These are phyloP conservation scores for Agrotis puta DNA, from an alignment of 2,888 invertebrate genomes.

Conservation along the genomic window DNA sequence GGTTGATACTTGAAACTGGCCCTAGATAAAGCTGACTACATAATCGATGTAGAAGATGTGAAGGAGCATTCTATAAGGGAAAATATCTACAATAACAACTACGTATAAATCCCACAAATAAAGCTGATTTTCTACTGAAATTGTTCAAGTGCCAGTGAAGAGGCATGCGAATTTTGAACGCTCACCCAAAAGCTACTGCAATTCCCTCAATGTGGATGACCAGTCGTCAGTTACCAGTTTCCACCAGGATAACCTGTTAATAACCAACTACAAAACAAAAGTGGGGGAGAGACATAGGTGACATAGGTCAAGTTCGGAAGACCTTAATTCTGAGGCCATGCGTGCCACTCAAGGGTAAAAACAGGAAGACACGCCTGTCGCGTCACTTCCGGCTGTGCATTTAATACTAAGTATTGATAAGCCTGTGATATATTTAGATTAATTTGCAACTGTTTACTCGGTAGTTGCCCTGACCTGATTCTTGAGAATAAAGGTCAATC, in stretches of 20 bases:
- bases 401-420: constrained; percentile 59
- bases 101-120: neutral
- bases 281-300: neutral
- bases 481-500: constrained; percentile 21
- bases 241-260: neutral
- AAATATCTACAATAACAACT: too few species aligned
- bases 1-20: neutral
- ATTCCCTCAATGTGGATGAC: too few species aligned
- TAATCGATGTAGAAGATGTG: neutral
- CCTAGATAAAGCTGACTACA: neutral
- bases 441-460: constrained; percentile 45
- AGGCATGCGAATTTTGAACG: neutral
- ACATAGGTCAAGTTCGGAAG: neutral
- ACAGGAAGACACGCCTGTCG: constrained; percentile 33
- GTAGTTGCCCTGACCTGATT: constrained; percentile 39
- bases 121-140: neutral
- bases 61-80: too few species aligned
- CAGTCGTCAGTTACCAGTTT: neutral
- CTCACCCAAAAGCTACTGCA: neutral
- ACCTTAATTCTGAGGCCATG: constrained; percentile 26
- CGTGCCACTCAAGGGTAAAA: constrained; percentile 34
- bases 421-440: constrained; percentile 62
- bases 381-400: constrained; percentile 40
- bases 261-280: neutral
- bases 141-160: neutral